Percentiles rank a stretch among this genome's conserved stretches.
Evolutionary conservation across 2,797 vertebrate species (phyloP).

Genomic region (Anguilla anguilla): DNA sequence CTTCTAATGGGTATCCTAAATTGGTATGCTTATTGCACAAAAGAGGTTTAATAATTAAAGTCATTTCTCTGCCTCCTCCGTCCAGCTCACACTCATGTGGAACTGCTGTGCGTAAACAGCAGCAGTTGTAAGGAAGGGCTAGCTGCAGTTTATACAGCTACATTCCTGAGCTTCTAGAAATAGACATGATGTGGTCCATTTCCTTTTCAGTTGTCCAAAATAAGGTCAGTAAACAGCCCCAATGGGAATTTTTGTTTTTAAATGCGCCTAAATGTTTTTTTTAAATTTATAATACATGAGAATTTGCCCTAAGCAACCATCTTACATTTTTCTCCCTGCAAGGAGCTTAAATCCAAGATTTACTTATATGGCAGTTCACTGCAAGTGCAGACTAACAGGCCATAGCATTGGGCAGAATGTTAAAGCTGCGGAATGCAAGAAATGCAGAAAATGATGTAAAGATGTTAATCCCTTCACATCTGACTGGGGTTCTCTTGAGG

Average conservation of each 20-base stretch:
- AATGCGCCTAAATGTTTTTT: constrained; percentile 37
- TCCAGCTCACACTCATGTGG: background rate
- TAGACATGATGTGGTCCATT: constrained; percentile 56
- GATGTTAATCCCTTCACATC: background rate
- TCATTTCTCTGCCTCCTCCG: background rate
- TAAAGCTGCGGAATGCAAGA: constrained; percentile 1
- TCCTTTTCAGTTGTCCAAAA: constrained; percentile 58
- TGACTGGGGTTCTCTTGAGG: background rate
- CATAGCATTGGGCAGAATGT: background rate
- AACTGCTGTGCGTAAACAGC: background rate
- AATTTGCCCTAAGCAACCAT: constrained; percentile 43
- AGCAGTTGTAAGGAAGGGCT: background rate
- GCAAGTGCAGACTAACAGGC: background rate
- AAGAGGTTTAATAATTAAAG: background rate
- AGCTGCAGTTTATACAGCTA: background rate
- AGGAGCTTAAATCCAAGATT: background rate
- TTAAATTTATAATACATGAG: constrained; percentile 51
- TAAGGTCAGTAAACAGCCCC: constrained; percentile 38
- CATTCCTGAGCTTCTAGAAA: constrained; percentile 50
- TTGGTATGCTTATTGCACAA: background rate
- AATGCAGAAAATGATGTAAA: background rate
- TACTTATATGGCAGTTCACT: constrained; percentile 8
- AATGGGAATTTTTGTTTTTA: constrained; percentile 52
- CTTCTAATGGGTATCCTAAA: background rate
- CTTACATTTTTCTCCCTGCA: constrained; percentile 42